Evolutionary conservation across 2,797 vertebrate species (phyloP).

Genomic region (Chaetophractus vellerosus): DNA sequence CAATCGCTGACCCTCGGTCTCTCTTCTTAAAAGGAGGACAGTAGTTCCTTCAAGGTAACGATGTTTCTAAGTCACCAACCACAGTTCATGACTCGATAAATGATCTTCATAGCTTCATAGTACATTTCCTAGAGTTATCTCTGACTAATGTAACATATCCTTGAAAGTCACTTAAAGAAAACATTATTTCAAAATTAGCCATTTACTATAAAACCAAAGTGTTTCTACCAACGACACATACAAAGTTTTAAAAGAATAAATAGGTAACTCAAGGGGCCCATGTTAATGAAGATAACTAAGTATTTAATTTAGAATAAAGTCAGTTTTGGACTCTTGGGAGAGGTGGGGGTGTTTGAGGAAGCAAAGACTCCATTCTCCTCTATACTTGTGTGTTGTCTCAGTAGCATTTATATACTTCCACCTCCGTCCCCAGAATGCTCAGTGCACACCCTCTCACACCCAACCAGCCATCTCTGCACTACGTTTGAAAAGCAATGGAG

Average conservation of each 20-base stretch:
- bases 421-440: constrained; percentile 29
- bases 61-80: constrained; percentile 45
- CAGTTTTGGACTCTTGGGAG: neutral
- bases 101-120: neutral
- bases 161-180: constrained; percentile 14
- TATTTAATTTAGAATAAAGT: constrained; percentile 33
- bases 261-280: neutral
- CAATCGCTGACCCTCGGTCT: no score
- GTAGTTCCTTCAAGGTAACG: neutral
- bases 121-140: neutral
- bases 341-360: neutral
- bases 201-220: no score
- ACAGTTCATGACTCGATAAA: neutral
- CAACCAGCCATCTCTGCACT: neutral
- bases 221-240: neutral
- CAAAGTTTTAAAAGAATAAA: constrained; percentile 23
- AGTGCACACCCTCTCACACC: neutral
- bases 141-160: neutral
- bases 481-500: constrained; percentile 13
- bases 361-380: neutral
- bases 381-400: neutral
- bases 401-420: neutral
- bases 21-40: no score
- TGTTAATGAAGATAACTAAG: constrained; percentile 34
- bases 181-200: constrained; percentile 21